These are phyloP conservation scores for Ia io DNA, from an alignment of 2,113 vertebrate genomes.

Conservation along the genomic window DNA sequence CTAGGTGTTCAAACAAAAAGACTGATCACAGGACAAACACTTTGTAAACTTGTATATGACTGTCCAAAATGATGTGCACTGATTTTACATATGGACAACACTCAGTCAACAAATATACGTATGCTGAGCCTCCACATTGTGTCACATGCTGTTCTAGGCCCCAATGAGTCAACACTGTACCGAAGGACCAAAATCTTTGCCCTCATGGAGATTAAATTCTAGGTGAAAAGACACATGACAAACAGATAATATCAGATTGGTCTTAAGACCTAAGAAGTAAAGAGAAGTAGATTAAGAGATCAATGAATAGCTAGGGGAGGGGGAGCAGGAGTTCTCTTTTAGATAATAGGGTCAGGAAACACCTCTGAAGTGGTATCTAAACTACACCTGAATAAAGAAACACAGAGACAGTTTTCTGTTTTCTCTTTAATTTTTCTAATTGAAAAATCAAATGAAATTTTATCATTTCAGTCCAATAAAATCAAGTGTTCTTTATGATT, in stretches of 20 bases:
- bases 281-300: not conserved
- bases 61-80: not conserved
- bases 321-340: not conserved
- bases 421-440: not conserved
- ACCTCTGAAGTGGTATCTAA: not conserved
- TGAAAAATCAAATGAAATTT: constrained; percentile 18
- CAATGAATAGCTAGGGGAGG: not conserved
- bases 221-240: not conserved
- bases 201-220: not conserved
- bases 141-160: not conserved
- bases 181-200: not conserved
- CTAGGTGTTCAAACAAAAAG: not conserved
- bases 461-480: not conserved
- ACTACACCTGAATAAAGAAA: not conserved
- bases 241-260: not conserved
- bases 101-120: not conserved
- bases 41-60: not conserved
- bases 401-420: not conserved
- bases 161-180: not conserved
- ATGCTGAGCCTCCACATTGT: not conserved
- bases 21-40: not conserved
- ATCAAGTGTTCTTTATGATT: not conserved
- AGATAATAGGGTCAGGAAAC: not conserved
- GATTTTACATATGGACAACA: not conserved
- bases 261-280: not conserved